Evolutionary conservation across 2,888 invertebrate species (phyloP), one percentile per base, ranked within the genome.

Genomic region (Napeogenes inachia): DNA sequence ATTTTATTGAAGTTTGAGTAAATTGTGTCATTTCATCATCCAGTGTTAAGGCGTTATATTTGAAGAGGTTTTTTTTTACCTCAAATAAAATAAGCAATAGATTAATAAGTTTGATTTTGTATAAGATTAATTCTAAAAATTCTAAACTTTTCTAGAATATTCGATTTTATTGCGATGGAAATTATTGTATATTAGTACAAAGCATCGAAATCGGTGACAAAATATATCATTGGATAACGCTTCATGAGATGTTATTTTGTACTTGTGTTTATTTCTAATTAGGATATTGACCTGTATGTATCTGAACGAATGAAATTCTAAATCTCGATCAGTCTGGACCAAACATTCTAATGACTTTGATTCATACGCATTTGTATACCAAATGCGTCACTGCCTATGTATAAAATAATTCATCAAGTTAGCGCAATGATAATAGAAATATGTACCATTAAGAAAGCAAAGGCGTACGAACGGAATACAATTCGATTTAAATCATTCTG

Each of bases 161-260:
- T 60, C 74, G 71, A 75, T 78, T 75, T 79, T 64, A 80, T 76
- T 79, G 78, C 76, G 74, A 75, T 71, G 70, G 71, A 80, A 65
- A 81, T 82, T 81, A 80, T 82, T 87, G 83, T 87, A 86, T 85
- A 87, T 89, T 85, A 89, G 89, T 89, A 89, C 89, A 89, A 89
- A 88, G 81, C 67, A 67, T 71, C 66, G 68, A 66, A 66, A 64
- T 59, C 54, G 60, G 62, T 64, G 60, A 66, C n/a, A 56, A 47
- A 47, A 50, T 50, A 47, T 47, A 77, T 78, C 73, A 75, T 79
- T 75, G 76, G 68, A 79, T 64, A 71, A 76, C 79, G 81, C 79
- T 84, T 82, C 76, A 75, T 75, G 77, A 76, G 75, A 77, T 85
- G 81, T 87, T 69, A 86, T 87, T 87, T 86, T 87, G 84, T 85